Conservation (phyloP, 2,888 invertebrate genomes). For the Drosophila trichaetosa region DNA sequence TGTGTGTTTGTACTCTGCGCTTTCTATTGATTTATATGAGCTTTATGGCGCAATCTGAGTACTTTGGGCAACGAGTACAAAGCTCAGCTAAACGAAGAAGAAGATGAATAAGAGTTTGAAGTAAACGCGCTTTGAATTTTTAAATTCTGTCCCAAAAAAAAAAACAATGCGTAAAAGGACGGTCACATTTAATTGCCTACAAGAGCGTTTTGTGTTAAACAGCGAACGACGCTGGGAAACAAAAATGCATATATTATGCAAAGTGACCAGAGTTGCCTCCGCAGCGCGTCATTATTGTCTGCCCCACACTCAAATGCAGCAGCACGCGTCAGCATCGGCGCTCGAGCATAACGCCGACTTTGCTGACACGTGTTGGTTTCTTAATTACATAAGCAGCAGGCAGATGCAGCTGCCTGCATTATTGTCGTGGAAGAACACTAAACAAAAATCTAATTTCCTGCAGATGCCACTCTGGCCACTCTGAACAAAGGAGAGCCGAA, state of each 20-base stretch:
- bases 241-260: constrained; percentile 32
- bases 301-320: constrained; percentile 5
- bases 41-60: constrained; percentile 75
- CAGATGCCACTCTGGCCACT: constrained; percentile 56
- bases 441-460: constrained; percentile 70
- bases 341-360: constrained; percentile 48
- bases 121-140: constrained; percentile 46
- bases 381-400: constrained; percentile 72
- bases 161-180: constrained; percentile 35
- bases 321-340: constrained; percentile 65
- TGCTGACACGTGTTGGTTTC: constrained; percentile 75
- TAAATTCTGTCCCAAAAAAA: constrained; percentile 33
- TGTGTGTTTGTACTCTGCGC: constrained; percentile 62
- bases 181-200: constrained; percentile 47
- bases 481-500: constrained; percentile 52
- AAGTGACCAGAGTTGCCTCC: constrained; percentile 15
- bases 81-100: constrained; percentile 30
- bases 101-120: constrained; percentile 15
- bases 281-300: constrained; percentile 8
- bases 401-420: constrained; percentile 64
- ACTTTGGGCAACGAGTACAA: constrained; percentile 47
- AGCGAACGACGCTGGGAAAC: constrained; percentile 19
- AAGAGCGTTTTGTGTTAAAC: constrained; percentile 39
- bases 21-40: constrained; percentile 83
- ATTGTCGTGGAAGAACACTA: constrained; percentile 31